Evolutionary conservation across 2,797 vertebrate genomes (phyloP).

Genomic region (Cercopithecus hamlyni): DNA sequence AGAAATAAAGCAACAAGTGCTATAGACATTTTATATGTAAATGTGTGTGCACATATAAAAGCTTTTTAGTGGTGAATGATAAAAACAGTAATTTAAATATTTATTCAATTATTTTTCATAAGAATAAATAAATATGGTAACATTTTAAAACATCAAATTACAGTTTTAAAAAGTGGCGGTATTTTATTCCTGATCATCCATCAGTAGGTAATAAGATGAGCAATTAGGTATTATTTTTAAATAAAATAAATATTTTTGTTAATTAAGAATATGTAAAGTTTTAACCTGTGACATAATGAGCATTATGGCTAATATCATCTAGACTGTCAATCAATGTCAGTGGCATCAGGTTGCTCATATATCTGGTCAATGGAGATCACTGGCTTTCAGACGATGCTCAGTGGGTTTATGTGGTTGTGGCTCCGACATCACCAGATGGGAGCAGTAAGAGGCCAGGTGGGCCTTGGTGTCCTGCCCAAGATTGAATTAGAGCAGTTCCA

Average conservation of each 20-base stretch:
- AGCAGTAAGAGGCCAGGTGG: background rate
- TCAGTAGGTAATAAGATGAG: background rate
- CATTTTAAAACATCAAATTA: background rate
- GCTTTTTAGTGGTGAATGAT: background rate
- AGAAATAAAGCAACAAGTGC: background rate
- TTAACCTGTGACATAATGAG: background rate
- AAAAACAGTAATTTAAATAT: background rate
- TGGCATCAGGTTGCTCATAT: background rate
- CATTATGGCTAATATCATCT: background rate
- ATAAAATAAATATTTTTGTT: background rate
- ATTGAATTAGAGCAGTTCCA: background rate
- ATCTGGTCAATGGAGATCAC: background rate
- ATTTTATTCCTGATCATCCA: background rate
- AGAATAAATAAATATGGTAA: background rate
- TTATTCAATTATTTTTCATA: background rate
- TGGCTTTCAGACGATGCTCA: background rate
- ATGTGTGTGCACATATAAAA: background rate
- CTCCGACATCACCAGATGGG: background rate
- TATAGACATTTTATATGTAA: background rate
- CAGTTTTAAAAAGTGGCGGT: background rate
- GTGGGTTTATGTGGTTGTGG: background rate
- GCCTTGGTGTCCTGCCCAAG: background rate
- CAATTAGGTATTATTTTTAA: background rate
- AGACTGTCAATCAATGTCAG: background rate
- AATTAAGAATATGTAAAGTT: background rate